Conservation (phyloP, 2,797 vertebrate genomes). For the Garrulus glandarius region DNA sequence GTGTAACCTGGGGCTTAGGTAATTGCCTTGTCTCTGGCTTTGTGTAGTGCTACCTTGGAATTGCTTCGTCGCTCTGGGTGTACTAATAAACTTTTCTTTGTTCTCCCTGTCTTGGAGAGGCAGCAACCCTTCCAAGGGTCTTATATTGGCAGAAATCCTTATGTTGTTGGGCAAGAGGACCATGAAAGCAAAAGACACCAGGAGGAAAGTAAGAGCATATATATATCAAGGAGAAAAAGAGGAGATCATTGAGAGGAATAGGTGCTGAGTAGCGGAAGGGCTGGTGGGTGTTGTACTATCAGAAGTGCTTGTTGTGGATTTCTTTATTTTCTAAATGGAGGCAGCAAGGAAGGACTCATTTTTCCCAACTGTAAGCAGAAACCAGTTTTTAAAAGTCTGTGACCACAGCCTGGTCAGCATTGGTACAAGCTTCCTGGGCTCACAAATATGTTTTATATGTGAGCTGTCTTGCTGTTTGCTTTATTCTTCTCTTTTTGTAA, state of each 20-base stretch:
- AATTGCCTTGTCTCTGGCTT: not conserved
- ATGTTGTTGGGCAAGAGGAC: not conserved
- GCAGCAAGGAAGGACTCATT: not conserved
- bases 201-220: not conserved
- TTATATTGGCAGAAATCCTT: not conserved
- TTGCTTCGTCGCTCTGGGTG: not conserved
- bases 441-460: not conserved
- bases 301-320: not conserved
- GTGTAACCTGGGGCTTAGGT: not conserved
- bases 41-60: not conserved
- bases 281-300: not conserved
- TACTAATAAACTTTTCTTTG: not conserved
- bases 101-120: not conserved
- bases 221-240: not conserved
- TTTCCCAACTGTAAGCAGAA: not conserved
- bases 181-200: not conserved
- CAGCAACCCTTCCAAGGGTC: not conserved
- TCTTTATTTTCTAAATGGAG: not conserved
- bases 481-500: not conserved
- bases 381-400: not conserved
- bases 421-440: not conserved
- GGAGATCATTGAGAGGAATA: not conserved
- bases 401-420: not conserved
- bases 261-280: not conserved
- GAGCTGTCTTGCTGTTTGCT: not conserved